phyloP scores from a whole-genome alignment of 2,113 vertebrate species.

The Cathartes aura region DNA sequence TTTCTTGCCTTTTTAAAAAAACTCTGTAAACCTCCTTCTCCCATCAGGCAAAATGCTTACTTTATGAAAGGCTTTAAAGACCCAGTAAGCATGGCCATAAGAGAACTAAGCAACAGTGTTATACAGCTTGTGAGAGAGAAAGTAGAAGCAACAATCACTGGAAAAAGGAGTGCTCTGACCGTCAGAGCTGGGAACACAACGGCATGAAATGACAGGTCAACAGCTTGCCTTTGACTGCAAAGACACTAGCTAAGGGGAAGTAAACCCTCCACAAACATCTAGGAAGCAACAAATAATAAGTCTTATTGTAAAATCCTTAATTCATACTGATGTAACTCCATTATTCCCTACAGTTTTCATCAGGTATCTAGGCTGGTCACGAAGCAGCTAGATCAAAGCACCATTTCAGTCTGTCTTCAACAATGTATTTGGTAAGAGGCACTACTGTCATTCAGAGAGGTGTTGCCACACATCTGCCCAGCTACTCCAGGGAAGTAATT shows the following conservation, averaged over 20 bases:
- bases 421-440: neutral
- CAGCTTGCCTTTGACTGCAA: neutral
- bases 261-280: neutral
- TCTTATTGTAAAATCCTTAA: neutral
- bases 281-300: neutral
- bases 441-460: neutral
- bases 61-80: neutral
- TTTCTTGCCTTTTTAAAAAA: neutral
- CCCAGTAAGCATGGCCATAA: neutral
- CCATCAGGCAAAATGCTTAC: neutral
- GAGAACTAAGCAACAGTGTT: neutral
- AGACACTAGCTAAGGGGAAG: neutral
- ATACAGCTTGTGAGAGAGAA: neutral
- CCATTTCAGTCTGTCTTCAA: neutral
- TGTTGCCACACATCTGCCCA: neutral
- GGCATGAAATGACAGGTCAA: neutral
- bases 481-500: neutral
- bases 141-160: neutral
- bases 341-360: neutral
- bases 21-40: neutral
- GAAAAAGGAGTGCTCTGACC: neutral
- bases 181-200: neutral
- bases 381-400: neutral
- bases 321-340: neutral
- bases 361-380: neutral